Conservation (phyloP, 1,140 invertebrate species). For the Trichonephila clavata region DNA sequence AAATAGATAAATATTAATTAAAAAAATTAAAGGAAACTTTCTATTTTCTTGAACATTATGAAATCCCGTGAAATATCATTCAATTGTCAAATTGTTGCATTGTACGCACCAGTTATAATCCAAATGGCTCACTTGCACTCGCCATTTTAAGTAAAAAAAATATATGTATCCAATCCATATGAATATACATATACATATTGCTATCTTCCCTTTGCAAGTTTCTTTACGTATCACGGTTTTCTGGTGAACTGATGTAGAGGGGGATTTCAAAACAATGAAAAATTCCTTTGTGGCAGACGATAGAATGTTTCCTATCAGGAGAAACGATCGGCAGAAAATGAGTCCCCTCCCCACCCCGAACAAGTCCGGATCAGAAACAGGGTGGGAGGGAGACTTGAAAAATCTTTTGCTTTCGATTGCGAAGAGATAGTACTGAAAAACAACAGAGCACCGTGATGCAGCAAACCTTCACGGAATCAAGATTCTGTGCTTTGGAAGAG, state of each 20-base stretch:
- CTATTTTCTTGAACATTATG: too few relatives aligned
- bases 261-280: not conserved
- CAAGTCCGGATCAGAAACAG: not conserved
- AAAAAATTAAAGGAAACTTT: too few relatives aligned
- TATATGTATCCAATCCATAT: too few relatives aligned
- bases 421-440: not conserved
- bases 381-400: not conserved
- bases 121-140: too few relatives aligned
- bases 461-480: not conserved
- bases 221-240: not conserved
- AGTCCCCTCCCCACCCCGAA: not conserved
- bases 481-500: not conserved
- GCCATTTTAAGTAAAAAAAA: too few relatives aligned
- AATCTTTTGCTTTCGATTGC: not conserved
- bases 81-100: too few relatives aligned
- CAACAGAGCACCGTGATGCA: constrained; percentile 10
- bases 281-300: not conserved
- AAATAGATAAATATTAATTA: too few relatives aligned
- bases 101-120: too few relatives aligned
- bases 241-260: not conserved
- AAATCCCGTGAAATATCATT: too few relatives aligned
- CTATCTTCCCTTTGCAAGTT: not conserved
- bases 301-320: constrained; percentile 20
- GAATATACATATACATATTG: too few relatives aligned
- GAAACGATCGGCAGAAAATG: not conserved